phyloP scores from a whole-genome alignment of 2,888 invertebrate species.

The Drosophila percnosoma region DNA sequence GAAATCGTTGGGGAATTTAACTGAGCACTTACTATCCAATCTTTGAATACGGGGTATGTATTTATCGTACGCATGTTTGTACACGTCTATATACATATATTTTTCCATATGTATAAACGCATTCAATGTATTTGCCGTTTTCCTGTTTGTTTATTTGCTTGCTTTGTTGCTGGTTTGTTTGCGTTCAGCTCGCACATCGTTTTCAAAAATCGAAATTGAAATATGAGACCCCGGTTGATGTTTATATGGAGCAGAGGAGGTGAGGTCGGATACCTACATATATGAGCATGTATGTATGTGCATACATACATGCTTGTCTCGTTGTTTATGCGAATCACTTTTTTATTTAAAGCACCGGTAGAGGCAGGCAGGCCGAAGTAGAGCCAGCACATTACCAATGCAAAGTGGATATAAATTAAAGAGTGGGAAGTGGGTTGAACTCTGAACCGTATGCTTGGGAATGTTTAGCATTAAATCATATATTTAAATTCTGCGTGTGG shows the following conservation, averaged over 20 bases:
- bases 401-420: constrained; percentile 29
- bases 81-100: constrained; percentile 7
- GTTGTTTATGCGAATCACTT: constrained; percentile 51
- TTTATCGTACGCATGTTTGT: constrained; percentile 1
- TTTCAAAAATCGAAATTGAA: constrained; percentile 78
- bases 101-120: constrained; percentile 52
- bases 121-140: constrained; percentile 63
- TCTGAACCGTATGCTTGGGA: constrained; percentile 16
- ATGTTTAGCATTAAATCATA: constrained; percentile 23
- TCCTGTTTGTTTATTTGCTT: constrained; percentile 50
- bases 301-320: constrained; percentile 18
- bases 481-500: background rate
- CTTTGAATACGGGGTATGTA: constrained; percentile 13
- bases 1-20: background rate
- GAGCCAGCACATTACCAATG: constrained; percentile 23
- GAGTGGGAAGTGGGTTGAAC: constrained; percentile 8
- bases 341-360: constrained; percentile 24
- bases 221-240: constrained; percentile 65
- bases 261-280: background rate
- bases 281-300: constrained; percentile 5
- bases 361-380: constrained; percentile 16
- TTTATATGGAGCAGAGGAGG: constrained; percentile 16
- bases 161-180: constrained; percentile 61
- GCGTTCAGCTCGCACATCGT: constrained; percentile 70
- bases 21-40: background rate